Percentiles rank a stretch among this genome's conserved stretches.
Conservation (phyloP, 1,140 invertebrate species). For the Drosophila navojoa region DNA sequence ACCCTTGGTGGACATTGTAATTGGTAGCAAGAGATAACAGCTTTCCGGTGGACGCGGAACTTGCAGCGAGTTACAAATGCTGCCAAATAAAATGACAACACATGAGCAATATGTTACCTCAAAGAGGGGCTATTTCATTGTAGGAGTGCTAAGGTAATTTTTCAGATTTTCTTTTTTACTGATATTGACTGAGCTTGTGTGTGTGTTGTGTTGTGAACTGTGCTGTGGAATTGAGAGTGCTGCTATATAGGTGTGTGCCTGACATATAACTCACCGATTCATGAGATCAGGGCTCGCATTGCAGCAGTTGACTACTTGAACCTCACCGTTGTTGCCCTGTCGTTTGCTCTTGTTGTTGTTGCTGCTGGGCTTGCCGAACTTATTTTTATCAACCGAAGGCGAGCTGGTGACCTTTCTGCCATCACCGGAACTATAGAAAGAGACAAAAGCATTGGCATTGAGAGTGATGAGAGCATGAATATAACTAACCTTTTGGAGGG, state of each 20-base stretch:
- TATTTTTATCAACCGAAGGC: too few relatives aligned
- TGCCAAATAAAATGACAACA: conserved; percentile 23
- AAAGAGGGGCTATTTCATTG: conserved; percentile 8
- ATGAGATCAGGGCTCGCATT: conserved; percentile 20
- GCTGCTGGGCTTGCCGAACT: too few relatives aligned
- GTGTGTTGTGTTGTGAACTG: too few relatives aligned
- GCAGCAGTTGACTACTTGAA: conserved; percentile 17
- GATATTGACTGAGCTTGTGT: neutral
- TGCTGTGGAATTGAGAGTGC: neutral
- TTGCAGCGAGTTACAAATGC: conserved; percentile 42
- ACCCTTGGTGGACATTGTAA: conserved; percentile 12
- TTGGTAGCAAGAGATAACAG: conserved; percentile 21
- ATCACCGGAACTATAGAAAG: too few relatives aligned
- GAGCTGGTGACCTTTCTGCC: too few relatives aligned
- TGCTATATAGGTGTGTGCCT: neutral
- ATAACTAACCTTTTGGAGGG: too few relatives aligned
- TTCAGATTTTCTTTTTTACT: too few relatives aligned
- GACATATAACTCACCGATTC: conserved; percentile 63
- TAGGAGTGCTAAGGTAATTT: too few relatives aligned
- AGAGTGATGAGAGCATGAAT: too few relatives aligned
- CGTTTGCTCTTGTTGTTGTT: too few relatives aligned
- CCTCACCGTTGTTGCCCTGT: neutral
- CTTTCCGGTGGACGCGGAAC: conserved; percentile 27
- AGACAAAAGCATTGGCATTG: too few relatives aligned
- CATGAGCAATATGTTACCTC: conserved; percentile 15